Evolutionary conservation across 1,140 invertebrate species (phyloP).

Genomic region (Drosophila grimshawi): DNA sequence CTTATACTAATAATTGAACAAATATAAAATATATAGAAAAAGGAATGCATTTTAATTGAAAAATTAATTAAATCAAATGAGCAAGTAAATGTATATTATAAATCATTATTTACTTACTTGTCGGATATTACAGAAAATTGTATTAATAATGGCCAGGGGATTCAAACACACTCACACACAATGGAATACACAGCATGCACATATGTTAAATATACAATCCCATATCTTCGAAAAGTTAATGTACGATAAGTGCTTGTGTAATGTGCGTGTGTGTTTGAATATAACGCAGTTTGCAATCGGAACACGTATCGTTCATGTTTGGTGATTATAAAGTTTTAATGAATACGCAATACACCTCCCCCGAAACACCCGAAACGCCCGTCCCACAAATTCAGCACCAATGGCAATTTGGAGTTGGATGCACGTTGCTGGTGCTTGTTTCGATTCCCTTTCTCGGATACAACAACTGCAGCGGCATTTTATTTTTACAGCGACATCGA

Average conservation of each 20-base stretch:
- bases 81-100: no score
- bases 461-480: slow-evolving; percentile 67
- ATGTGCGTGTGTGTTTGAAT: slow-evolving; percentile 10
- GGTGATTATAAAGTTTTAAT: slow-evolving; percentile 83
- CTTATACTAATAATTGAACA: no score
- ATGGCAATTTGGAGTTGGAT: slow-evolving; percentile 49
- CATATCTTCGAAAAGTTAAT: slow-evolving; percentile 36
- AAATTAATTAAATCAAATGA: no score
- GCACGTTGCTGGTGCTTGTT: slow-evolving; percentile 26
- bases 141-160: not conserved
- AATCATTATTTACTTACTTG: not conserved
- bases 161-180: not conserved
- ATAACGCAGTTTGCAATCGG: slow-evolving; percentile 68
- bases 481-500: slow-evolving; percentile 65
- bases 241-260: slow-evolving; percentile 54
- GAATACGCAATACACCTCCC: slow-evolving; percentile 72
- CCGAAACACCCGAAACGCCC: slow-evolving; percentile 9
- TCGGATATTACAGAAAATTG: no score
- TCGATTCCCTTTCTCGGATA: slow-evolving; percentile 19
- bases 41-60: no score
- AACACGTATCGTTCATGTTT: slow-evolving; percentile 77
- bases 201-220: slow-evolving; percentile 28
- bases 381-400: slow-evolving; percentile 17
- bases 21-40: no score
- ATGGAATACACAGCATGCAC: slow-evolving; percentile 5